Percentiles rank a stretch among this genome's conserved stretches.
Conservation (phyloP, 2,797 vertebrate species). For the Myotis planiceps region DNA sequence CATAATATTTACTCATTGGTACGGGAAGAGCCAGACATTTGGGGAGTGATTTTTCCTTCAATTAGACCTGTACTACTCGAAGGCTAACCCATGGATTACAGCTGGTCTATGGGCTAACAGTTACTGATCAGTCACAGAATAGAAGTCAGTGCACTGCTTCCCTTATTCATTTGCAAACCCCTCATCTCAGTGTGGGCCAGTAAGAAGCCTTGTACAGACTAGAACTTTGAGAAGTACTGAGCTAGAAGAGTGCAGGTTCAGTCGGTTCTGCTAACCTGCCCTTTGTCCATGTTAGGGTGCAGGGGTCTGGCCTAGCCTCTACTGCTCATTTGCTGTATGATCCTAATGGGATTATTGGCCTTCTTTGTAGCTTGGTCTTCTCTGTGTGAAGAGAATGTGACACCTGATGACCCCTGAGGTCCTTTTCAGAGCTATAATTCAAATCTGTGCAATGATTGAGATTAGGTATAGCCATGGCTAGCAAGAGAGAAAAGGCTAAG, state of each 20-base stretch:
- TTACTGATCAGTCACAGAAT: neutral
- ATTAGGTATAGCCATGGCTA: neutral
- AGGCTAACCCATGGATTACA: neutral
- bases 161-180: neutral
- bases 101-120: neutral
- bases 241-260: neutral
- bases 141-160: neutral
- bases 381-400: neutral
- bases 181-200: neutral
- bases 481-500: neutral
- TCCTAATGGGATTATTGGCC: neutral
- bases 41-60: slow-evolving; percentile 6
- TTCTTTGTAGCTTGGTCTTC: neutral
- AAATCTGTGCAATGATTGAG: neutral
- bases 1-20: neutral
- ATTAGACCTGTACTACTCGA: neutral
- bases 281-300: rapidly evolving
- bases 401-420: neutral
- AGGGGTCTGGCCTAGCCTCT: neutral
- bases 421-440: neutral
- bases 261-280: neutral
- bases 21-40: neutral
- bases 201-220: neutral
- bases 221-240: neutral
- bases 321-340: neutral